Base-by-base conservation (phyloP, 2,888 invertebrate genomes). In the Penaeus monodon region DNA sequence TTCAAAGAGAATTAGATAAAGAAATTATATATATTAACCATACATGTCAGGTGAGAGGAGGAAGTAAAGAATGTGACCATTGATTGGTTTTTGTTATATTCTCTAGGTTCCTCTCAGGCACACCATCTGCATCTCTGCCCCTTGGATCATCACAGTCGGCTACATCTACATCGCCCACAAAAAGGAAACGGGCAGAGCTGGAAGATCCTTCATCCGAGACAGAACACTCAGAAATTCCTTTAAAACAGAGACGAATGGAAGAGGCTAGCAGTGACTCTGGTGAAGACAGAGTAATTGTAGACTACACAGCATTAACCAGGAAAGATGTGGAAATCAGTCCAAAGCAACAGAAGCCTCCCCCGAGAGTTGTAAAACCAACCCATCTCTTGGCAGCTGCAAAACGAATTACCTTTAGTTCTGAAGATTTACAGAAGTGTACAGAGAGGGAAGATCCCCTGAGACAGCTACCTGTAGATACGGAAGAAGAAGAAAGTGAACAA, bases 281-380 rank as follows among this genome's bases (percentile, higher is more conserved):
- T 29, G 89, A 89, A 24, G 86, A 86, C 20, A 81, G 64, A 57
- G 84, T 89, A 4, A 65, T 78, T 64, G 86, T 89, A 33, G 84
- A 86, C 57, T 89, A 89, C 64, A n/a, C 78, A 3, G 73, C 83
- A 38, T 76, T 89, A n/a, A 85, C 76, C 33, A 81, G 81, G 64
- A 89, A 87, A 57, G 86, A 82, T 70, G 84, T 84, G 10, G 89
- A 89, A 63, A 89, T 89, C 44, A 89, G 89, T 79, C 89, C 89
- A 20, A 87, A 87, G 29, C 83, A 87, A 63, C 76, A 68, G 63
- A 65, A 82, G 8, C 78, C 33, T 1, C 65, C 73, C 24, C 70
- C 65, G 24, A 79, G 83, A 65, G 33, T 63, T 29, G 29, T 49
- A 64, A 79, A 63, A 27, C 73, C 63, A n/a, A 33, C 63, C 29